A percentile compares a stretch with the other conserved stretches of the same genome.
phyloP scores from a whole-genome alignment of 1,140 invertebrate species.

The Harpegnathos saltator region DNA sequence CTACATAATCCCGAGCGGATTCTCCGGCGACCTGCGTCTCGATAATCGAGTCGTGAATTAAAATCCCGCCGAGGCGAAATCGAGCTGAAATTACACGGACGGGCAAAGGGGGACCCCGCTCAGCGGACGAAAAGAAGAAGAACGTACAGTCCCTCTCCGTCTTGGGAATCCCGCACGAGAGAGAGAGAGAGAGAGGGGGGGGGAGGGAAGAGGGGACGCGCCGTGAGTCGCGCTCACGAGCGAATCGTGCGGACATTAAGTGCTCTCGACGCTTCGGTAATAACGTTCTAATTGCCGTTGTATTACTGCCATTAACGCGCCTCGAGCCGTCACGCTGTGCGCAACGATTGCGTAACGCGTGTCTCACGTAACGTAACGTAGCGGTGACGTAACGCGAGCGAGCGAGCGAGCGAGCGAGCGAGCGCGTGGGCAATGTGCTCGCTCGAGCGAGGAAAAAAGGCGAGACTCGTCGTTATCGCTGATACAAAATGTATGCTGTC shows the following conservation, averaged over 20 bases:
- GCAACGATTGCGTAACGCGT: constrained; percentile 63
- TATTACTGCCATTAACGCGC: constrained; percentile 69
- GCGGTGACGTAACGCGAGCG: constrained; percentile 59
- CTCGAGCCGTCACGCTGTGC: constrained; percentile 46
- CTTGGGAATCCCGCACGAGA: too few species aligned
- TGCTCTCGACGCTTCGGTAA: constrained; percentile 66
- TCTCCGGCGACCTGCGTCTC: too few species aligned
- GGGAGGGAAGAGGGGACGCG: background rate
- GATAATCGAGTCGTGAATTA: too few species aligned
- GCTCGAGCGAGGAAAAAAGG: background rate
- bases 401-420: constrained; percentile 20
- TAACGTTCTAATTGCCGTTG: constrained; percentile 73
- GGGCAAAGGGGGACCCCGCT: too few species aligned
- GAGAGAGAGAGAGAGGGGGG: too few species aligned
- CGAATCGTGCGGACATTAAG: constrained; percentile 51
- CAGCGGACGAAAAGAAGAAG: too few species aligned
- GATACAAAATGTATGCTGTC: background rate
- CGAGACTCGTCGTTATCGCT: constrained; percentile 1
- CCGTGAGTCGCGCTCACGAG: constrained; percentile 40
- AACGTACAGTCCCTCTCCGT: too few species aligned
- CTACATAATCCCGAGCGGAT: too few species aligned
- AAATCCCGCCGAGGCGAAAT: too few species aligned
- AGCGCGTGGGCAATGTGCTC: constrained; percentile 3
- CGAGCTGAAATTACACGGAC: too few species aligned
- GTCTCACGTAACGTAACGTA: constrained; percentile 65